These are phyloP conservation scores for Amazona finschi DNA, from an alignment of 2,797 vertebrate species.

Conservation along the genomic window DNA sequence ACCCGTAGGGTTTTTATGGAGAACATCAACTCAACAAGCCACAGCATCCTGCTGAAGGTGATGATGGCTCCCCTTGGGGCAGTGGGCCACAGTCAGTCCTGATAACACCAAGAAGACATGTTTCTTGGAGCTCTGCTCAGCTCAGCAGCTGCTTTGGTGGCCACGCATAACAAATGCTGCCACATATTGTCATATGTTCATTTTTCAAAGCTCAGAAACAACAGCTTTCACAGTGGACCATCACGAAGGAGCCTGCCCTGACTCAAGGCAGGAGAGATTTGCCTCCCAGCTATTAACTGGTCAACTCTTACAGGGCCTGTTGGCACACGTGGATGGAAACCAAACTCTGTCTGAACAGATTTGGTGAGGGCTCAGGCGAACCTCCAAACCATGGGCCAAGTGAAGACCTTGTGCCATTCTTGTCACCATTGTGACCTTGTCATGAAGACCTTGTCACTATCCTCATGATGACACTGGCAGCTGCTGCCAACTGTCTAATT, in stretches of 20 bases:
- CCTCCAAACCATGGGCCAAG: neutral
- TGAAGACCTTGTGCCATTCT: neutral
- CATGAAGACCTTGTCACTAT: neutral
- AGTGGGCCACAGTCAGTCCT: neutral
- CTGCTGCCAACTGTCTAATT: neutral
- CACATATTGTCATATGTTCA: neutral
- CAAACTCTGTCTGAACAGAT: neutral
- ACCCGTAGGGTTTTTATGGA: neutral
- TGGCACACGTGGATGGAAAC: neutral
- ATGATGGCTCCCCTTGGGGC: neutral
- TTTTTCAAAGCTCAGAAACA: neutral
- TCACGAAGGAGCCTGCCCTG: neutral
- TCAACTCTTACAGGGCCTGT: neutral
- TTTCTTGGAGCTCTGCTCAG: neutral
- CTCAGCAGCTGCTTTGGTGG: neutral
- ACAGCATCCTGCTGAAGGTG: neutral
- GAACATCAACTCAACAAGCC: neutral
- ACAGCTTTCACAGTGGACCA: neutral
- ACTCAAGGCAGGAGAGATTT: neutral
- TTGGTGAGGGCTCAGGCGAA: neutral
- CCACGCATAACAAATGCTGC: neutral
- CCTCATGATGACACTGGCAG: neutral
- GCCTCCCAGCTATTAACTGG: neutral
- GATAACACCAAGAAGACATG: neutral
- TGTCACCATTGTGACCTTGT: neutral